A percentile compares a stretch with the other conserved stretches of the same genome.
Evolutionary conservation across 2,797 vertebrate genomes (phyloP).

Genomic region (Falco rusticolus): DNA sequence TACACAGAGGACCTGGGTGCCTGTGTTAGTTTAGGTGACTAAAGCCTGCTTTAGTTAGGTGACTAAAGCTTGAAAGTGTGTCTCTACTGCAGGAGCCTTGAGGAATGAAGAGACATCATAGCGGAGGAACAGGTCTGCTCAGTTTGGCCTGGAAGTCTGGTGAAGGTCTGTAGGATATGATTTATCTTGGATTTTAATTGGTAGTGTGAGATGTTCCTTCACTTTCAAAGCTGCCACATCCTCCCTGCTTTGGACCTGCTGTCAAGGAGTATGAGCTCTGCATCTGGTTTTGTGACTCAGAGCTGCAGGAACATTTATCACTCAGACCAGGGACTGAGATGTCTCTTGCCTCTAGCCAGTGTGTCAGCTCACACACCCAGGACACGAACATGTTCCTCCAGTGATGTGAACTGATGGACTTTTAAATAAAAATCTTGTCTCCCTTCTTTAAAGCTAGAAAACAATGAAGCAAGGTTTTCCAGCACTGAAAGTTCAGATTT

Average conservation of each 20-base stretch:
- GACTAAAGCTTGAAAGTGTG: neutral
- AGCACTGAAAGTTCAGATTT: neutral
- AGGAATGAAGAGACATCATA: neutral
- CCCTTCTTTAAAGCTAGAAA: neutral
- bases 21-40: neutral
- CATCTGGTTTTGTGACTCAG: neutral
- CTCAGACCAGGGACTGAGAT: neutral
- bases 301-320: neutral
- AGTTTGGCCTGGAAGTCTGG: neutral
- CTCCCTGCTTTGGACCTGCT: neutral
- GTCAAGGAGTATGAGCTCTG: neutral
- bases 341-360: neutral
- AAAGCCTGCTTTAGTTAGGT: neutral
- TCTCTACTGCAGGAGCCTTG: neutral
- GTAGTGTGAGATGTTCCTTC: neutral
- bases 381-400: neutral
- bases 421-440: neutral
- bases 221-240: neutral
- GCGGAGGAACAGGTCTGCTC: neutral
- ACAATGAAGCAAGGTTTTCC: neutral
- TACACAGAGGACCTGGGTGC: neutral
- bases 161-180: neutral
- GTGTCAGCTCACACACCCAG: neutral
- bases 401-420: neutral
- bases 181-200: neutral